These are phyloP conservation scores for Alaudala cheleensis DNA, from an alignment of 2,113 vertebrate genomes.

Conservation along the genomic window DNA sequence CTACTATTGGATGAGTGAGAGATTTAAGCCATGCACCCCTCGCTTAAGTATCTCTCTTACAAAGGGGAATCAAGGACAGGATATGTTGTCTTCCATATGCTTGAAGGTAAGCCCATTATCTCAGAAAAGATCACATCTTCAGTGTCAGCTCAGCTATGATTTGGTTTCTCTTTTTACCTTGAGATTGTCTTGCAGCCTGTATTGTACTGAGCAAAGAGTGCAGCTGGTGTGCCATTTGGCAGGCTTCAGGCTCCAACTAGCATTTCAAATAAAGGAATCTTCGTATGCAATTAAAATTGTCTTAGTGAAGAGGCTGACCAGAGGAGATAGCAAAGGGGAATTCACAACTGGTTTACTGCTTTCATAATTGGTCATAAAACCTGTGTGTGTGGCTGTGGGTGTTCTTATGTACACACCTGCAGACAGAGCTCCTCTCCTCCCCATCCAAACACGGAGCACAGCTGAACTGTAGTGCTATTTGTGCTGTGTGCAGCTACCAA, in stretches of 20 bases:
- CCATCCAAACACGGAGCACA: neutral
- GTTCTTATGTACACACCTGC: neutral
- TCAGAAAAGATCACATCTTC: neutral
- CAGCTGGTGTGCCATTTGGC: neutral
- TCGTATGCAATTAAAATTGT: neutral
- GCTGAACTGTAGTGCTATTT: neutral
- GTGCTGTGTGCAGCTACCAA: neutral
- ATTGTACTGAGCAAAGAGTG: neutral
- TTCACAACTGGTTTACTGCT: neutral
- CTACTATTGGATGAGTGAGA: neutral
- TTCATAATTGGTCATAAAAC: neutral
- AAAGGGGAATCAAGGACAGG: neutral
- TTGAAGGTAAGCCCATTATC: neutral
- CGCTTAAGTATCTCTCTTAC: neutral
- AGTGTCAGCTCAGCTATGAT: neutral
- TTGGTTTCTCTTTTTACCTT: slow-evolving; percentile 40
- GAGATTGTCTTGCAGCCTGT: neutral
- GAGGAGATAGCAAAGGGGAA: neutral
- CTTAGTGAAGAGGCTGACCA: neutral
- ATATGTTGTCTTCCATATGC: neutral
- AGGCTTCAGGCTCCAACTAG: neutral
- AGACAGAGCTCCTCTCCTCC: neutral
- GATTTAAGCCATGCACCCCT: neutral
- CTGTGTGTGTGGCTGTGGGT: neutral
- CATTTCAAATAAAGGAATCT: neutral